phyloP scores from a whole-genome alignment of 2,888 invertebrate species.

The Netelia fuscicornis region DNA sequence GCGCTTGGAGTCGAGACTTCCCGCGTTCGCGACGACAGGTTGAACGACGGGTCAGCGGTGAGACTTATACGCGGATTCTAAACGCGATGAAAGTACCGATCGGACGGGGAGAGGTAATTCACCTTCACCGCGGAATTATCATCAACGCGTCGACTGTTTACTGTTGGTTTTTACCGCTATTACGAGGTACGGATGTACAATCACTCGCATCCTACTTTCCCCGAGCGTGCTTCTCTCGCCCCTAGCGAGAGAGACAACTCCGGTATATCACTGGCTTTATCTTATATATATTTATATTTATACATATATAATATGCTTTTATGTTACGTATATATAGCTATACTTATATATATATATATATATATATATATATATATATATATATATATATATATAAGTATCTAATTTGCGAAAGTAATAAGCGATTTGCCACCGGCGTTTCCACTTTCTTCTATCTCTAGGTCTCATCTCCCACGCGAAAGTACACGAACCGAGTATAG shows the following conservation, averaged over 20 bases:
- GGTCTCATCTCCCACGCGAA: slow-evolving; percentile 44
- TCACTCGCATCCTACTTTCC: slow-evolving; percentile 61
- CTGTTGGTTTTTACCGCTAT: slow-evolving; percentile 51
- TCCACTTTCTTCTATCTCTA: slow-evolving; percentile 43
- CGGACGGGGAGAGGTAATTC: slow-evolving; percentile 55
- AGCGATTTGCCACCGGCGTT: slow-evolving; percentile 58
- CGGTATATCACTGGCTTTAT: not conserved
- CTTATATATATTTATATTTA: slow-evolving; percentile 14
- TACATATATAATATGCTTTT: not conserved
- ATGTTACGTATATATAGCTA: no score
- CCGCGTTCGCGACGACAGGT: slow-evolving; percentile 17
- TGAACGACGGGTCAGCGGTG: slow-evolving; percentile 39
- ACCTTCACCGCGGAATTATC: slow-evolving; percentile 61
- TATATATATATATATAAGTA: not conserved
- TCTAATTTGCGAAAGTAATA: slow-evolving; percentile 47
- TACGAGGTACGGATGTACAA: slow-evolving; percentile 42
- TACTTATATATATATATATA: not conserved
- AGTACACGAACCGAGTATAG: not conserved
- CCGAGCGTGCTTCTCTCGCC: slow-evolving; percentile 40
- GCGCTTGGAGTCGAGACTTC: slow-evolving; percentile 17
- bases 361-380: not conserved
- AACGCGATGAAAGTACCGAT: slow-evolving; percentile 69
- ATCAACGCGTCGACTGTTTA: slow-evolving; percentile 31
- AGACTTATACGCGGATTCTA: slow-evolving; percentile 9
- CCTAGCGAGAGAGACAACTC: not conserved